Evolutionary conservation across 2,888 invertebrate genomes (phyloP), one percentile per base, ranked within the genome.

Genomic region (Selenia dentaria): DNA sequence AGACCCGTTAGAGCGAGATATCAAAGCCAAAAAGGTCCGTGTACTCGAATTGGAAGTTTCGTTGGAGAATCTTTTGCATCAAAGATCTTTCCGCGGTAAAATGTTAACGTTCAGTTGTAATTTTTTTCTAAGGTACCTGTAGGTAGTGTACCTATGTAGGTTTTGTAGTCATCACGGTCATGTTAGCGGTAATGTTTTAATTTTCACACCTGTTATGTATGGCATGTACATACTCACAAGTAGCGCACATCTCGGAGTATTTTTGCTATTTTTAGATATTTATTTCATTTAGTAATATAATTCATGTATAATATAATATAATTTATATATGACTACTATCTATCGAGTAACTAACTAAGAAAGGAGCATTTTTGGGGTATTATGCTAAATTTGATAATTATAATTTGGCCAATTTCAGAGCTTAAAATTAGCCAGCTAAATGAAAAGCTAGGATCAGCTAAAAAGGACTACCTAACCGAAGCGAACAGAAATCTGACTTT

Each of bases 11-110:
- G 97, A 97, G 70, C 93, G 94, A 54, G 96, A 96, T 67, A 97
- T 98, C 60, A 94, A 94, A 74, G 94, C 95, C 60, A 95, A 96
- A 85, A 95, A 95, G 64, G 92, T 94, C 51, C 95, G 97, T 73
- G 96, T 96, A 36, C 91, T 92, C 33, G 94, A 95, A 79, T 95
- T 97, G 95, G 97, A 97, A 75, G 93, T 93, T 28, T 96, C 97
- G 62, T 79, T 97, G 68, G 95, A 96, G 70, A 93, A 92, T 62
- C 92, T 97, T 51, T 94, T 96, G 74, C 95, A 95, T 74, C 93
- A 93, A 65, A 96, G 95, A 71, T 89, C 92, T 3, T 91, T 87
- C 51, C 90, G 94, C 58, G 91, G 91, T 91, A 91, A 83, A 60
- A 45, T 44, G 29, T 41, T 57, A 50, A 54, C 49, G 39, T 57